Conservation (phyloP, 1,140 invertebrate genomes). For the Nephila pilipes region DNA sequence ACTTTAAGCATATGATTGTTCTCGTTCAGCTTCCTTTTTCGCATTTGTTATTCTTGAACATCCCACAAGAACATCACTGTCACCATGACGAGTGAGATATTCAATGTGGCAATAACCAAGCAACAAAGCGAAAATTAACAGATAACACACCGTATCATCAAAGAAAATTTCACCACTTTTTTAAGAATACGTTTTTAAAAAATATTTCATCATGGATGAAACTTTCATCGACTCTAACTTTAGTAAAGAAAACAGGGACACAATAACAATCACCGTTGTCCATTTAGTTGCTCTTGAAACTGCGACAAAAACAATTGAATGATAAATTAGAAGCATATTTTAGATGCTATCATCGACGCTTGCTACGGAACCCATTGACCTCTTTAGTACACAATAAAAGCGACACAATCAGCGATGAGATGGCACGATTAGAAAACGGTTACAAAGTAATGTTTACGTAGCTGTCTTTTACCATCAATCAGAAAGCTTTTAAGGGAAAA, state of each 20-base stretch:
- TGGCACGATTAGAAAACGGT: not conserved
- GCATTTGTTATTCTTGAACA: no score
- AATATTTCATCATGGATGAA: not conserved
- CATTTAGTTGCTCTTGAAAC: constrained; percentile 4
- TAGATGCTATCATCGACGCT: not conserved
- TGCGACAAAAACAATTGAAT: not conserved
- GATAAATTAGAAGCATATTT: not conserved
- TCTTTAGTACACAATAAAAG: constrained; percentile 24
- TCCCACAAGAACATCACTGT: no score
- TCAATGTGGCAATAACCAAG: not conserved
- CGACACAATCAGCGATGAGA: constrained; percentile 8
- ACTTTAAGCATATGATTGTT: no score
- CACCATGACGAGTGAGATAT: no score
- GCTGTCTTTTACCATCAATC: not conserved
- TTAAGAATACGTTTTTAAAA: not conserved
- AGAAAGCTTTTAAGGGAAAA: not conserved
- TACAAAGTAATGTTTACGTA: constrained; percentile 4
- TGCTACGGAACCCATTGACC: not conserved
- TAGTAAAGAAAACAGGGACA: not conserved
- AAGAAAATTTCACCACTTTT: not conserved
- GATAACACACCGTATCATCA: not conserved
- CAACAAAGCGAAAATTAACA: not conserved
- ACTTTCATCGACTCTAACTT: not conserved
- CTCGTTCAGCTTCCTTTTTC: no score
- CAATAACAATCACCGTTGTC: not conserved